Conservation (phyloP, 2,888 invertebrate genomes). For the Malthinus flaveolus region DNA sequence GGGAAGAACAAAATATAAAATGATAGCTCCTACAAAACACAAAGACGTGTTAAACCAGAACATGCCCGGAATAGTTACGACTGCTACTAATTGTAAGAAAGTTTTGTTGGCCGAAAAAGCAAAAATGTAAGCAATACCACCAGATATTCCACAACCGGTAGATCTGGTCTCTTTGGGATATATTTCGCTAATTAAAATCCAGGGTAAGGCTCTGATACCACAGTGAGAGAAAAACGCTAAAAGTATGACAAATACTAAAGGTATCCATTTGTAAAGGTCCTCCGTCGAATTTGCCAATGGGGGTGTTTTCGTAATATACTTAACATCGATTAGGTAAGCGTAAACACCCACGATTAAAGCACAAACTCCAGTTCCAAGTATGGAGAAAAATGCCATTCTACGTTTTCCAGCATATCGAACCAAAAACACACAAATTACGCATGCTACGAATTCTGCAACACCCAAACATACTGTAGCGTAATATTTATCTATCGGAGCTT, state of each 20-base stretch:
- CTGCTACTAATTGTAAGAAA: slow-evolving; percentile 67
- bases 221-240: slow-evolving; percentile 71
- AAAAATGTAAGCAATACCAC: slow-evolving; percentile 75
- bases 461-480: slow-evolving; percentile 75
- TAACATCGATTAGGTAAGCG: slow-evolving; percentile 48
- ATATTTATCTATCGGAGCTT: slow-evolving; percentile 76
- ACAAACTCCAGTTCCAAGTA: slow-evolving; percentile 67
- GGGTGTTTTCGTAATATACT: slow-evolving; percentile 7
- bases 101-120: slow-evolving; percentile 76
- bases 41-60: slow-evolving; percentile 71
- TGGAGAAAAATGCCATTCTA: slow-evolving; percentile 67
- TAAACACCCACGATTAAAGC: slow-evolving; percentile 66
- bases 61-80: slow-evolving; percentile 69
- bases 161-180: slow-evolving; percentile 70
- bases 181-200: slow-evolving; percentile 81
- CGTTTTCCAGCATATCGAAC: slow-evolving; percentile 77
- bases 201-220: slow-evolving; percentile 73
- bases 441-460: slow-evolving; percentile 69
- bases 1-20: slow-evolving; percentile 71
- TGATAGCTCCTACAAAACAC: slow-evolving; percentile 64
- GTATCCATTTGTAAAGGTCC: slow-evolving; percentile 61
- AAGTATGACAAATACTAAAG: slow-evolving; percentile 65
- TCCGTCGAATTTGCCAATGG: neutral
- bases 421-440: slow-evolving; percentile 65
- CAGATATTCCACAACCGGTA: slow-evolving; percentile 72